phyloP scores from a whole-genome alignment of 2,888 invertebrate species.

The Hyposoter didymator region DNA sequence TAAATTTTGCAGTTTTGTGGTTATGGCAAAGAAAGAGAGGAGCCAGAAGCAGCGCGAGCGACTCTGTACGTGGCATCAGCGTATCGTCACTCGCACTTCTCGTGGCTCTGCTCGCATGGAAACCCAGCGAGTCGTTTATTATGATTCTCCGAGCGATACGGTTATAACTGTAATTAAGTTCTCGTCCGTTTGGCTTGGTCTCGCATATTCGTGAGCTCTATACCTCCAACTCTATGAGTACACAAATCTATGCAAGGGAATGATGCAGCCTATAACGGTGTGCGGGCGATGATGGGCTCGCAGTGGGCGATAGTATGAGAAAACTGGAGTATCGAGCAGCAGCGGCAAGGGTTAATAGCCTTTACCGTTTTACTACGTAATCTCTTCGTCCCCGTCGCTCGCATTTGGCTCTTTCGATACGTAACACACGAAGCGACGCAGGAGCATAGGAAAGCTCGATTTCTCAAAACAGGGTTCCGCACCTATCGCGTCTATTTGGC shows the following conservation, averaged over 20 bases:
- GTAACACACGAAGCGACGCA: slow-evolving; percentile 56
- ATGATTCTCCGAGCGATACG: slow-evolving; percentile 65
- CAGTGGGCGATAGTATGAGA: slow-evolving; percentile 23
- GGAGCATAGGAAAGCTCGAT: slow-evolving; percentile 48
- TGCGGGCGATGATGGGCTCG: neutral
- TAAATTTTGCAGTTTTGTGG: slow-evolving; percentile 46
- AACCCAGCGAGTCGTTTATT: slow-evolving; percentile 63
- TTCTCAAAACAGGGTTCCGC: slow-evolving; percentile 3
- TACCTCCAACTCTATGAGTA: neutral
- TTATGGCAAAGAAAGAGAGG: slow-evolving; percentile 13
- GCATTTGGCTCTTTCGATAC: slow-evolving; percentile 39
- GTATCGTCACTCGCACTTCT: slow-evolving; percentile 1
- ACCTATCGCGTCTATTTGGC: slow-evolving; percentile 18
- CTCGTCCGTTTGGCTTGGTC: slow-evolving; percentile 65
- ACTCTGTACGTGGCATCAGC: neutral
- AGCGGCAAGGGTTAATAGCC: slow-evolving; percentile 70
- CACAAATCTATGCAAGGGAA: neutral
- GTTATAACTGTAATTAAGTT: slow-evolving; percentile 71
- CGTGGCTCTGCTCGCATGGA: slow-evolving; percentile 29
- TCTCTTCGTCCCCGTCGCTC: slow-evolving; percentile 52
- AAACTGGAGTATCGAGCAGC: slow-evolving; percentile 56
- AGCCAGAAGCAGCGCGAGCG: neutral
- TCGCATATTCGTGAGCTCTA: slow-evolving; percentile 46
- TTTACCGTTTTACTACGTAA: slow-evolving; percentile 70
- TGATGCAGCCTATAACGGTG: neutral